These are phyloP conservation scores for Centroberyx gerrardi DNA, from an alignment of 2,797 vertebrate genomes.

Conservation along the genomic window DNA sequence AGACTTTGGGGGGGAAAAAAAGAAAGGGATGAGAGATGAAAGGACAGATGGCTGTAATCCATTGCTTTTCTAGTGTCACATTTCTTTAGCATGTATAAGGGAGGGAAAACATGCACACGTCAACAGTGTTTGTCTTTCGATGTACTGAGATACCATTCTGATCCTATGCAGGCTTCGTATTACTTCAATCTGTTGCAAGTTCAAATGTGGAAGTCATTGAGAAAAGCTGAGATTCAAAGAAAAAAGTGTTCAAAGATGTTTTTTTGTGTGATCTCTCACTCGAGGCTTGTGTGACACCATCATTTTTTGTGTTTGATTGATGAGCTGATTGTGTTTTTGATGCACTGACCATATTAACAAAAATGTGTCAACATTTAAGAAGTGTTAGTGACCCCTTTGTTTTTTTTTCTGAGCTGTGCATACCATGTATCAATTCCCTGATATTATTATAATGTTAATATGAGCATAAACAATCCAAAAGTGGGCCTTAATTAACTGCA, in stretches of 20 bases:
- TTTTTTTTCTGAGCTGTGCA: conserved; percentile 2
- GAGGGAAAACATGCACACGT: conserved; percentile 28
- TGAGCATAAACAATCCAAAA: neutral
- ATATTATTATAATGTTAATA: neutral
- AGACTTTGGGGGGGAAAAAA: conserved; percentile 8
- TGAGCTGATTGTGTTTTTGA: conserved; percentile 1
- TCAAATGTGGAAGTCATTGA: conserved; percentile 7
- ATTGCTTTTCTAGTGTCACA: conserved; percentile 47
- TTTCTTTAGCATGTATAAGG: conserved; percentile 41
- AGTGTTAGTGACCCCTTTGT: neutral
- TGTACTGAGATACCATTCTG: neutral
- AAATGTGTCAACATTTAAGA: neutral
- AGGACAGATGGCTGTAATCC: conserved; percentile 47
- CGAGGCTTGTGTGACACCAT: no score
- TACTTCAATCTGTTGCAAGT: neutral
- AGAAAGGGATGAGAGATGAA: conserved; percentile 36
- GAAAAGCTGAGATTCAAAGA: neutral
- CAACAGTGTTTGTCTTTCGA: conserved; percentile 1
- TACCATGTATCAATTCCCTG: neutral
- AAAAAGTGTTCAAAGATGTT: neutral
- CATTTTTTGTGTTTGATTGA: neutral
- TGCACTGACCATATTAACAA: neutral
- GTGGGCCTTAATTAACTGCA: neutral
- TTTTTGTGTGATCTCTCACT: neutral
- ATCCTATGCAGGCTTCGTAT: conserved; percentile 10